Conservation (phyloP, 2,797 vertebrate species). For the Falco cherrug region DNA sequence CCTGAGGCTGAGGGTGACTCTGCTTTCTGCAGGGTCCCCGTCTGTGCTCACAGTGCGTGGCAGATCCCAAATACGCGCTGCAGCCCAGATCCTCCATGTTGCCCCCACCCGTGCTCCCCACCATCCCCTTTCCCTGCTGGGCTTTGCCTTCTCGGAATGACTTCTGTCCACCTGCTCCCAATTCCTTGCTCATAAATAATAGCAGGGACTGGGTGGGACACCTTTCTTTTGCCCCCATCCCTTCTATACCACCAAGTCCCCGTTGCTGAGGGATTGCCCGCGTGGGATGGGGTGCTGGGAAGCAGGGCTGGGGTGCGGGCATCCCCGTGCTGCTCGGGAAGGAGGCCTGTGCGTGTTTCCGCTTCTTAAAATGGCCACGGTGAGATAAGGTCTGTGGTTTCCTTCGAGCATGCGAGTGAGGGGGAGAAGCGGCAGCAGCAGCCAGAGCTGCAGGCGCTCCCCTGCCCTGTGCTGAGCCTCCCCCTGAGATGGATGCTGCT, state of each 20-base stretch:
- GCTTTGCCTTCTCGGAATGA: neutral
- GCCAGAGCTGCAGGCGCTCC: neutral
- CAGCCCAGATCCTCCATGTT: rapidly evolving
- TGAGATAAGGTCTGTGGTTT: constrained; percentile 69
- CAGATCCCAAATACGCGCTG: neutral
- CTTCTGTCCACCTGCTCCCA: neutral
- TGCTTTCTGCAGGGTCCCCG: neutral
- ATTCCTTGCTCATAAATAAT: rapidly evolving
- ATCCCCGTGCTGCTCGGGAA: neutral
- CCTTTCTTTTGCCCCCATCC: neutral
- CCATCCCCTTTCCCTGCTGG: neutral
- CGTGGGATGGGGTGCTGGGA: neutral
- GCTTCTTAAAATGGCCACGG: constrained; percentile 1
- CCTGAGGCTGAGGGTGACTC: neutral
- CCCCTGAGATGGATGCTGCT: neutral
- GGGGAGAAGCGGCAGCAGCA: neutral
- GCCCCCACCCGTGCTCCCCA: neutral
- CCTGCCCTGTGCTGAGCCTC: neutral
- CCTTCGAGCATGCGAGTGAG: neutral
- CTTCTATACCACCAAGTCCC: rapidly evolving
- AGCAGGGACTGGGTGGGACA: neutral
- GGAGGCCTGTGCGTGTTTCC: neutral
- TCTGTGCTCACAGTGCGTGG: rapidly evolving
- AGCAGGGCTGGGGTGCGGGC: neutral
- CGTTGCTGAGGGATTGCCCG: rapidly evolving